These are phyloP conservation scores for Celastrina argiolus DNA, from an alignment of 2,888 invertebrate genomes.

Conservation along the genomic window DNA sequence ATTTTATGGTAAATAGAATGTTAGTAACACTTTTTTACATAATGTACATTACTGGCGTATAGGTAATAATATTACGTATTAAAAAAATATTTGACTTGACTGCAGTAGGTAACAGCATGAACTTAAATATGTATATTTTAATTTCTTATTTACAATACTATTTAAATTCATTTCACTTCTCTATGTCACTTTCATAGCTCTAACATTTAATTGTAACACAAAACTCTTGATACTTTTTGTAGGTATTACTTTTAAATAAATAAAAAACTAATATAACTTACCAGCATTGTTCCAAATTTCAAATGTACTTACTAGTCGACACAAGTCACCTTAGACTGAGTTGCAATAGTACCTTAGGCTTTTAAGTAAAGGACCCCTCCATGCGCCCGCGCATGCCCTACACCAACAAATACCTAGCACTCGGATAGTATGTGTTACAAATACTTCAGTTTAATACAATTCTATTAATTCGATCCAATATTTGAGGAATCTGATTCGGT, in stretches of 20 bases:
- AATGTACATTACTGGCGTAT: no score
- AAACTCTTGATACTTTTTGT: neutral
- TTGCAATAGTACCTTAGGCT: conserved; percentile 42
- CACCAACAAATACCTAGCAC: conserved; percentile 33
- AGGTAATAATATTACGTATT: no score
- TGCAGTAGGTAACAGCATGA: no score
- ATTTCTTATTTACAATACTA: no score
- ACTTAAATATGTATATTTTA: no score
- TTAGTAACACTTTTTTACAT: no score
- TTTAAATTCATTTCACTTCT: no score
- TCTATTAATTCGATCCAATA: neutral
- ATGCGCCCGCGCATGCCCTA: conserved; percentile 40
- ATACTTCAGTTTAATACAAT: neutral
- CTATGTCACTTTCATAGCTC: no score
- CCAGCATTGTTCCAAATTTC: conserved; percentile 36
- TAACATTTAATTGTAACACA: neutral
- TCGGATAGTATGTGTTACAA: conserved; percentile 6
- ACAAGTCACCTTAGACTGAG: conserved; percentile 41
- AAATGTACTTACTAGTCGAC: conserved; percentile 42
- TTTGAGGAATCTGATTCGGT: neutral
- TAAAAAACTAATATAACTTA: conserved; percentile 28
- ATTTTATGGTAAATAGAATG: no score
- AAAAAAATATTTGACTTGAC: no score
- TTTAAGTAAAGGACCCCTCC: conserved; percentile 66
- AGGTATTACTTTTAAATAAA: neutral